Conservation (phyloP, 2,797 vertebrate genomes). For the Sebastes diploproa region DNA sequence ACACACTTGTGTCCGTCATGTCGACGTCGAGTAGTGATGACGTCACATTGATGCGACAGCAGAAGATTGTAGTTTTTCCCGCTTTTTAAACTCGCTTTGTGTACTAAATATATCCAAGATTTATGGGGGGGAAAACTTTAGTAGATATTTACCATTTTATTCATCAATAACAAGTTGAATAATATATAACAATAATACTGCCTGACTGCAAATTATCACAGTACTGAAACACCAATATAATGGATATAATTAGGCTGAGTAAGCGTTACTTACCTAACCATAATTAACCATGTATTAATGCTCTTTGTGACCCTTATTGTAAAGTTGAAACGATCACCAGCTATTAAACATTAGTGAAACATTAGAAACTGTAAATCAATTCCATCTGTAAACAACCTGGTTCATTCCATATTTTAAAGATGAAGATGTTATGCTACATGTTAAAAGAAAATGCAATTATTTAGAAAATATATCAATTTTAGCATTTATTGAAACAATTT, state of each 20-base stretch:
- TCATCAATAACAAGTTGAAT: not conserved
- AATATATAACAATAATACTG: not conserved
- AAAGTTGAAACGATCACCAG: too few relatives aligned
- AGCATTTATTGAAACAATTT: too few relatives aligned
- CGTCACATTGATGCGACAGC: constrained; percentile 39
- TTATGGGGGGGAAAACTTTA: rapidly evolving
- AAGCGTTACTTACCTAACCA: too few relatives aligned
- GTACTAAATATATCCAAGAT: not conserved
- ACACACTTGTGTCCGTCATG: constrained; percentile 11
- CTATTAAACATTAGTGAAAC: too few relatives aligned
- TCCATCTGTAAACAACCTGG: too few relatives aligned
- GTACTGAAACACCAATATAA: not conserved
- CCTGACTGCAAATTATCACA: not conserved
- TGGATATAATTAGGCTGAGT: not conserved
- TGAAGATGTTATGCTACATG: too few relatives aligned
- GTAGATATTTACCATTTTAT: not conserved
- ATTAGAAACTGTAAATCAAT: rapidly evolving
- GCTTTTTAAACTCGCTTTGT: not conserved
- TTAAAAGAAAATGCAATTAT: not conserved
- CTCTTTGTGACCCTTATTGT: too few relatives aligned
- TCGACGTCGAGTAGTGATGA: constrained; percentile 21
- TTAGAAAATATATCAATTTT: too few relatives aligned
- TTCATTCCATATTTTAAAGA: too few relatives aligned
- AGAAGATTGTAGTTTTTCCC: constrained; percentile 61
- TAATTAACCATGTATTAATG: too few relatives aligned